These are phyloP conservation scores for Clangula hyemalis DNA, from an alignment of 2,797 vertebrate genomes.

Conservation along the genomic window DNA sequence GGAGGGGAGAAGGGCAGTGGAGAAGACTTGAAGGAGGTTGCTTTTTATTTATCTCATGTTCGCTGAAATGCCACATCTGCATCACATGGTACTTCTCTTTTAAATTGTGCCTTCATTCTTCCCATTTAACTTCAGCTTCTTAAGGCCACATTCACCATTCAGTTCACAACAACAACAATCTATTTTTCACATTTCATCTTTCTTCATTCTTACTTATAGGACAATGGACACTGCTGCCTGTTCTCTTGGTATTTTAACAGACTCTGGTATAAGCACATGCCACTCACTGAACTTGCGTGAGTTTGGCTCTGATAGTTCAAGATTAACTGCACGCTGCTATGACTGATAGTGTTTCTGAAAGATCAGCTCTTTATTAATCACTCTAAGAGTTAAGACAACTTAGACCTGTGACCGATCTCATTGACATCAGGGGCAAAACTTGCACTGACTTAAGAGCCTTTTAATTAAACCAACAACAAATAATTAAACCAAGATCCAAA, in stretches of 20 bases:
- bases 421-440: slow-evolving; percentile 15
- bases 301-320: background rate
- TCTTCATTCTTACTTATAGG: background rate
- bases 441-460: slow-evolving; percentile 8
- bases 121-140: background rate
- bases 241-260: background rate
- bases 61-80: background rate
- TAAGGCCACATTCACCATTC: fast-evolving
- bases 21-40: background rate
- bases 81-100: fast-evolving
- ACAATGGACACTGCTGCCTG: background rate
- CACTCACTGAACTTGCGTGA: background rate
- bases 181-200: background rate
- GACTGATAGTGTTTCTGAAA: background rate
- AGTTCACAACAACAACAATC: background rate
- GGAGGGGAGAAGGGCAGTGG: background rate
- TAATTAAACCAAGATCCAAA: slow-evolving; percentile 38
- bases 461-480: slow-evolving; percentile 40
- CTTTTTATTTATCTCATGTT: background rate
- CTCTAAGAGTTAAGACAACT: background rate
- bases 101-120: background rate
- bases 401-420: background rate
- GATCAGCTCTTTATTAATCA: background rate
- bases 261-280: background rate
- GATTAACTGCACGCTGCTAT: background rate